These are phyloP conservation scores for Lagodon rhomboides DNA, from an alignment of 2,797 vertebrate species.

Conservation along the genomic window DNA sequence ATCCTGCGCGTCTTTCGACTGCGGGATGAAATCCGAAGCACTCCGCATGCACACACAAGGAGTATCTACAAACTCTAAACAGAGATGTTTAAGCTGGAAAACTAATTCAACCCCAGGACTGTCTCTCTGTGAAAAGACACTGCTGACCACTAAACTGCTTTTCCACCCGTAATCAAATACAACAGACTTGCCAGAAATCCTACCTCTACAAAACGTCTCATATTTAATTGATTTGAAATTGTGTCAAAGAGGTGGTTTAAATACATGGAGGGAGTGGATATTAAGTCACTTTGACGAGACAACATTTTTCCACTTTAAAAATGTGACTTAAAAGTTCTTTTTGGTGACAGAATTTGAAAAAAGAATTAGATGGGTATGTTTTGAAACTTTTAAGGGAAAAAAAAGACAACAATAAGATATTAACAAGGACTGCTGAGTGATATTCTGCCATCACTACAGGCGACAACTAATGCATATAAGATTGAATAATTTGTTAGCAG, in stretches of 20 bases:
- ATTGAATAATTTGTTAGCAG: neutral
- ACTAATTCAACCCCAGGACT: neutral
- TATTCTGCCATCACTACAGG: neutral
- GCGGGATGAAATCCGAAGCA: neutral
- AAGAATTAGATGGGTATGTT: neutral
- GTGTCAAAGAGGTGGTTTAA: neutral
- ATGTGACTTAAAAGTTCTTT: neutral
- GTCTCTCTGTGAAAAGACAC: neutral
- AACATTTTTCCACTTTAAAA: neutral
- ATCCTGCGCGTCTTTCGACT: neutral
- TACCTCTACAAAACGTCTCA: neutral
- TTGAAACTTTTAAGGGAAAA: neutral
- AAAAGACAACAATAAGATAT: neutral
- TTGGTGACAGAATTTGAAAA: neutral
- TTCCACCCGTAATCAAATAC: neutral
- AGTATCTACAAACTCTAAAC: constrained; percentile 2
- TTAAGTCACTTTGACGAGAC: neutral
- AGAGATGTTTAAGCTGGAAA: constrained; percentile 1
- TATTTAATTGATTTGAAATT: neutral
- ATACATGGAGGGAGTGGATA: neutral
- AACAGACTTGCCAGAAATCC: neutral
- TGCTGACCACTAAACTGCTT: neutral
- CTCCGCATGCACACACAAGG: neutral
- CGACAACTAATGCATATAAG: neutral
- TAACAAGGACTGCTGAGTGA: neutral